Base-by-base conservation (phyloP, 1,140 invertebrate genomes). In the Drosophila setifemur region DNA sequence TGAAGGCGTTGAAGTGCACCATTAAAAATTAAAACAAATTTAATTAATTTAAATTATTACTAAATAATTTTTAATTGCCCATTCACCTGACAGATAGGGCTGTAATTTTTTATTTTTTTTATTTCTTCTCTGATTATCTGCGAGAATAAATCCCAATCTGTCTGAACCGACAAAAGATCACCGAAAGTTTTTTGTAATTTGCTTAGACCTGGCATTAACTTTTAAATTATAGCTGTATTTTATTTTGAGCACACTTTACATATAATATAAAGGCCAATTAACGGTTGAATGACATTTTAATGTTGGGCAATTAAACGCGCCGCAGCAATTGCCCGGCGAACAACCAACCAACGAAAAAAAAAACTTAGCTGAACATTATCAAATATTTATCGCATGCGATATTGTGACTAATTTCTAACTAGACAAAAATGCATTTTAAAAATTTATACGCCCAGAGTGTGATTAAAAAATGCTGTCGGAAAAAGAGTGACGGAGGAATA, bases 241-340 rank as follows among this genome's bases (percentile, higher is more conserved):
- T 72, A 76, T 57, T 82, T 81, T 68, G 72, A 76, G 58, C 50
- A 82, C 58, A 71, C 77, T 78, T 73, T 78, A 85, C 71, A 71
- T 58, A 58, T 66, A 40, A 45, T 71, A 58, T 26, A 48, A 37
- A 33, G 25, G 52, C 76, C 67, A 85, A 85, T 83, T 83, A 83
- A 86, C 67, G 49, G 79, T 85, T 86, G 79, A 85, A 85, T 85
- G 79, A 85, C 79, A 86, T 79, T 86, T 85, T 79, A 85, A 85
- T 86, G 81, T 45, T 57, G 25, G 8, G 47, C 79, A 85, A 85
- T 85, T 85, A 79, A 86, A 73, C 52, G 61, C 28, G 21, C n/a
- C 47, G 23, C 45, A 66, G 45, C 44, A 43, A 60, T 71, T 60
- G 47, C 29, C 37, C 25, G 21, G 12, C 5, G n/a, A 37, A 2